phyloP scores from a whole-genome alignment of 2,888 invertebrate genomes.

The Eupithecia tripunctaria region DNA sequence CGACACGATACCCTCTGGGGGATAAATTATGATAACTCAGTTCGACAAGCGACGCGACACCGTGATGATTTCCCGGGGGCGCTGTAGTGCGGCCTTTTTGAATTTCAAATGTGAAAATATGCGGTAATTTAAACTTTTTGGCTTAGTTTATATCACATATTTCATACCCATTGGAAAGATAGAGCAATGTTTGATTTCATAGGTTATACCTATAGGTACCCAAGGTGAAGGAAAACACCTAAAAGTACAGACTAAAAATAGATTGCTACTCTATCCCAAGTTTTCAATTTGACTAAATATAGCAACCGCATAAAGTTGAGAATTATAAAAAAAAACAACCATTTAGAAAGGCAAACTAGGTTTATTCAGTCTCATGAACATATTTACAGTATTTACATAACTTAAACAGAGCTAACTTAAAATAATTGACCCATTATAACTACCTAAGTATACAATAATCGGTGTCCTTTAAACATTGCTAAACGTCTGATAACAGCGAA shows the following conservation, averaged over 20 bases:
- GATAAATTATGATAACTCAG: conserved; percentile 25
- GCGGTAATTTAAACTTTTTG: background rate
- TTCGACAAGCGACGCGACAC: background rate
- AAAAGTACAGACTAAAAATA: background rate
- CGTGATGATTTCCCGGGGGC: conserved; percentile 27
- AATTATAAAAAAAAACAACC: conserved; percentile 18
- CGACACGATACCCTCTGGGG: conserved; percentile 14
- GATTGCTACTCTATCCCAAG: background rate
- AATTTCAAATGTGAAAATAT: background rate
- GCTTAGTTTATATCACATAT: background rate
- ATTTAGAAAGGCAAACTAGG: conserved; percentile 37
- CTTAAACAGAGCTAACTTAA: conserved; percentile 59
- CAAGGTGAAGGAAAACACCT: no score
- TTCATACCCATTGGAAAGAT: background rate
- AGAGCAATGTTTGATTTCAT: background rate
- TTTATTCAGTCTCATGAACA: conserved; percentile 67
- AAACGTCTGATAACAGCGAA: background rate
- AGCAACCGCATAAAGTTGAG: no score
- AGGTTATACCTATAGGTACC: no score
- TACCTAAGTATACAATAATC: background rate
- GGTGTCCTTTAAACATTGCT: conserved; percentile 17
- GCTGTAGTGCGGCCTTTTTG: background rate
- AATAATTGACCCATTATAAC: conserved; percentile 57
- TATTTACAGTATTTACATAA: conserved; percentile 61
- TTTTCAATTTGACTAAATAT: background rate